Evolutionary conservation across 2,888 invertebrate species (phyloP).

Genomic region (Lysandra coridon): DNA sequence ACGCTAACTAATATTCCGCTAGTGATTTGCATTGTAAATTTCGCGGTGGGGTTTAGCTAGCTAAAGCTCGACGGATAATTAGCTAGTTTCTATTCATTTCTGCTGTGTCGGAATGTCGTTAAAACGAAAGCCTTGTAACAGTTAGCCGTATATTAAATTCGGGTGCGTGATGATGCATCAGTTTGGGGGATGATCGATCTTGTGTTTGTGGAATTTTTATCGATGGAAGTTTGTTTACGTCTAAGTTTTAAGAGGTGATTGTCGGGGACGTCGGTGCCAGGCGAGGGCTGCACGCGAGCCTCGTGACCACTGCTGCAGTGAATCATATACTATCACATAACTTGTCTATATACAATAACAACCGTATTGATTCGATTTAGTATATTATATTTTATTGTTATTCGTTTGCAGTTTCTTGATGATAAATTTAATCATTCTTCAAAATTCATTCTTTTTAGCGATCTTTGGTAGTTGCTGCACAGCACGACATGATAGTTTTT

Average conservation of each 20-base stretch:
- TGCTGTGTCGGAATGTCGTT: slow-evolving; percentile 60
- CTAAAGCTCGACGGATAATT: slow-evolving; percentile 77
- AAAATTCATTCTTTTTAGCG: background rate
- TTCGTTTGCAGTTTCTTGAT: background rate
- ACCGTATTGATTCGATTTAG: slow-evolving; percentile 48
- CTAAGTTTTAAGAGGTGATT: slow-evolving; percentile 66
- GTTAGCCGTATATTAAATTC: slow-evolving; percentile 50
- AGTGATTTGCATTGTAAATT: slow-evolving; percentile 79
- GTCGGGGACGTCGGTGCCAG: slow-evolving; percentile 79
- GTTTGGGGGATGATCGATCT: slow-evolving; percentile 46
- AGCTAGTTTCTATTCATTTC: slow-evolving; percentile 76
- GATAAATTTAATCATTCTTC: background rate
- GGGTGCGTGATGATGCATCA: slow-evolving; percentile 41
- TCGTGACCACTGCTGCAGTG: slow-evolving; percentile 61
- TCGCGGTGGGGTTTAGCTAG: slow-evolving; percentile 69
- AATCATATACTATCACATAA: slow-evolving; percentile 47
- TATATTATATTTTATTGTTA: slow-evolving; percentile 29
- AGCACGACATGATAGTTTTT: background rate
- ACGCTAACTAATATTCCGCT: slow-evolving; percentile 78
- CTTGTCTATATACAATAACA: slow-evolving; percentile 26
- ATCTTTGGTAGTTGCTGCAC: background rate
- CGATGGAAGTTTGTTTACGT: slow-evolving; percentile 61
- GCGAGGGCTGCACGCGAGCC: slow-evolving; percentile 74
- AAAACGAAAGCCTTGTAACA: slow-evolving; percentile 57
- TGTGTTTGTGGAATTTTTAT: slow-evolving; percentile 36